Evolutionary conservation across 2,888 invertebrate species (phyloP).

Genomic region (Chironomus tentans): DNA sequence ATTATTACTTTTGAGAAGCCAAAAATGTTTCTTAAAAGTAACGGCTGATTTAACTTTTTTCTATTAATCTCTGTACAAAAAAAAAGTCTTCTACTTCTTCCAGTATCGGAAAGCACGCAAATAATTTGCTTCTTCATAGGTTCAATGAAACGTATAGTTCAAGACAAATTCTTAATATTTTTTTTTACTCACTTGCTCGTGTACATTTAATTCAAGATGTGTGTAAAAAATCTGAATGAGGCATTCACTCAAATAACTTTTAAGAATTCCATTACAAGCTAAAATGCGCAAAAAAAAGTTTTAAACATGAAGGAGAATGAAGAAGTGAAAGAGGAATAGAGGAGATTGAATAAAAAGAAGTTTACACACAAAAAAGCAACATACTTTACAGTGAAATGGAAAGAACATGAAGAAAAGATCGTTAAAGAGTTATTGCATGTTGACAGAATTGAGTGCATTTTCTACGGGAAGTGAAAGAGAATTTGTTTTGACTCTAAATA

Average conservation of each 20-base stretch:
- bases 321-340: background rate
- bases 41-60: background rate
- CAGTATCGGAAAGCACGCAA: background rate
- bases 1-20: too few relatives aligned
- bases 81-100: background rate
- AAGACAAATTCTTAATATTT: background rate
- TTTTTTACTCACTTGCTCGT: background rate
- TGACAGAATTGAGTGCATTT: too few relatives aligned
- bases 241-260: background rate
- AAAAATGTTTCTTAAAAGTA: background rate
- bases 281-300: background rate
- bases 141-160: background rate
- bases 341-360: background rate
- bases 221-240: background rate
- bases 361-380: background rate
- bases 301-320: background rate
- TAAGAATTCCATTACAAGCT: background rate
- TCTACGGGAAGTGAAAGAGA: too few relatives aligned
- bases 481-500: too few relatives aligned
- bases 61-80: background rate
- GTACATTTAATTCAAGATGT: background rate
- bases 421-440: too few relatives aligned
- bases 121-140: background rate
- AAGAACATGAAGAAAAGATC: background rate
- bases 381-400: background rate